phyloP scores from a whole-genome alignment of 2,113 vertebrate species.

The Paramormyrops kingsleyae region DNA sequence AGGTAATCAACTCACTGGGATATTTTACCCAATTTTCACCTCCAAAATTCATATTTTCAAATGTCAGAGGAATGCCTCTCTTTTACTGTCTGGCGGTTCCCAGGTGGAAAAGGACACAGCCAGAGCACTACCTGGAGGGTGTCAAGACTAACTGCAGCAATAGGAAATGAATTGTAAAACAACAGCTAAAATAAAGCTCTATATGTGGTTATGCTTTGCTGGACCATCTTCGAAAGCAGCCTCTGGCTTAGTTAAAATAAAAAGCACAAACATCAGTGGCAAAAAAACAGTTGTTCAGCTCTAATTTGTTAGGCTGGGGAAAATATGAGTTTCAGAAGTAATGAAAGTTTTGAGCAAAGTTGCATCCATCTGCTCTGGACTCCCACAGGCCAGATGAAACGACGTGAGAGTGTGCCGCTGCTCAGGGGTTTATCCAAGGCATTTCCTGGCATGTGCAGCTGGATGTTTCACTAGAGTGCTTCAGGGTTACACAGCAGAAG shows the following conservation, averaged over 20 bases:
- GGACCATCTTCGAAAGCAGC: neutral
- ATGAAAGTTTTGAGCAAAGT: neutral
- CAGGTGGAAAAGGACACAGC: neutral
- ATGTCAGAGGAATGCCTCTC: neutral
- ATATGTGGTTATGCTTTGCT: neutral
- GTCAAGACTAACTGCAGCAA: neutral
- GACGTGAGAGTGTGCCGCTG: neutral
- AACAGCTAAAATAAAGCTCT: neutral
- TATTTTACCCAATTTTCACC: neutral
- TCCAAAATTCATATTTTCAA: neutral
- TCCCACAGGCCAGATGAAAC: neutral
- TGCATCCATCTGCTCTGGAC: neutral
- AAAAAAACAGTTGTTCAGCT: neutral
- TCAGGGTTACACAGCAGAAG: neutral
- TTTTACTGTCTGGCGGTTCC: neutral
- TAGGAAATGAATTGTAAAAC: neutral
- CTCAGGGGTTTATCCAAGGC: neutral
- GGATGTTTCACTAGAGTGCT: neutral
- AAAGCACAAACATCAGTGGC: neutral
- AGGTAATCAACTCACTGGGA: neutral
- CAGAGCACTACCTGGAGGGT: neutral
- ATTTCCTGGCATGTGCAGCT: neutral
- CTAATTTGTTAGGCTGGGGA: neutral
- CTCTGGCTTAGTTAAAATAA: neutral
- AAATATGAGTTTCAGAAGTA: neutral